Percentiles rank a stretch among this genome's conserved stretches.
phyloP scores from a whole-genome alignment of 2,797 vertebrate species.

The Gorsachius magnificus region DNA sequence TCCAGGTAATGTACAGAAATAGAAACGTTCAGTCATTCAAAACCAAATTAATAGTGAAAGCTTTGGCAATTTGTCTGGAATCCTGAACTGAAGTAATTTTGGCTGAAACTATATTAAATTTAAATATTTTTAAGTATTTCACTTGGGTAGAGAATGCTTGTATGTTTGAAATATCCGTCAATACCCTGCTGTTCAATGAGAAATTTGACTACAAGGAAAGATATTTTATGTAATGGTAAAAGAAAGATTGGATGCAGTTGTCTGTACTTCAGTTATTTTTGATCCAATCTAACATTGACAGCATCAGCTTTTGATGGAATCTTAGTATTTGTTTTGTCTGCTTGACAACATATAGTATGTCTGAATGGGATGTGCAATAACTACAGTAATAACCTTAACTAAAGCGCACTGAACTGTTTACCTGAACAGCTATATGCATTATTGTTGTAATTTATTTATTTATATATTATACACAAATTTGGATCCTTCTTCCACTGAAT shows the following conservation, averaged over 20 bases:
- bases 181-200: slow-evolving; percentile 57
- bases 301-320: slow-evolving; percentile 68
- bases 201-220: slow-evolving; percentile 53
- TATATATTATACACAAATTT: slow-evolving; percentile 73
- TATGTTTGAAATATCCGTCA: slow-evolving; percentile 59
- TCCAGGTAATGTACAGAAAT: slow-evolving; percentile 98
- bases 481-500: slow-evolving; percentile 37
- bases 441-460: slow-evolving; percentile 74
- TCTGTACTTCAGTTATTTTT: slow-evolving; percentile 66
- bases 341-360: slow-evolving; percentile 67
- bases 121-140: slow-evolving; percentile 65
- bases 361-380: slow-evolving; percentile 82
- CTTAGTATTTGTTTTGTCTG: slow-evolving; percentile 66
- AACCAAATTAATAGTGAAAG: slow-evolving; percentile 60
- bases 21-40: slow-evolving; percentile 72
- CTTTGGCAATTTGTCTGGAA: slow-evolving; percentile 63
- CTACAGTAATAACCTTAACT: slow-evolving; percentile 70
- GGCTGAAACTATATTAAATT: slow-evolving; percentile 43
- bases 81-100: slow-evolving; percentile 70
- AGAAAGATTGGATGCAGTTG: slow-evolving; percentile 63
- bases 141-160: slow-evolving; percentile 57
- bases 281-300: slow-evolving; percentile 70
- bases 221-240: slow-evolving; percentile 62
- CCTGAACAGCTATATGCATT: slow-evolving; percentile 73
- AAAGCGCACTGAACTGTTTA: slow-evolving; percentile 73